Evolutionary conservation across 1,140 invertebrate genomes (phyloP).

Genomic region (Odontomachus brunneus): DNA sequence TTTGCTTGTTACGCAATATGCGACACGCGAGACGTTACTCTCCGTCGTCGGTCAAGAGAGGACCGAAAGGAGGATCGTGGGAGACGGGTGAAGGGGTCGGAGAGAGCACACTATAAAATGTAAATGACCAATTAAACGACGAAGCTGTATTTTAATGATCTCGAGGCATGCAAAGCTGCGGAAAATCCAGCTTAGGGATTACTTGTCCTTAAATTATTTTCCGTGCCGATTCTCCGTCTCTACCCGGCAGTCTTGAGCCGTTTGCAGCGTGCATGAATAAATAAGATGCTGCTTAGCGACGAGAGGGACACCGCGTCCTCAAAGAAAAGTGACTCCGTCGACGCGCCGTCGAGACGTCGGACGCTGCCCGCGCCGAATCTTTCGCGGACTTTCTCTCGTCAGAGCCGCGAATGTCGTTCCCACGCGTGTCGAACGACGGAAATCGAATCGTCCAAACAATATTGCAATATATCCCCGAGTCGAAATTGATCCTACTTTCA

Average conservation of each 20-base stretch:
- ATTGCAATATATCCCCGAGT: no score
- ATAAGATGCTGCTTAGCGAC: conserved; percentile 44
- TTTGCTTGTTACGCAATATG: conserved; percentile 17
- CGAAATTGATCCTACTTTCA: no score
- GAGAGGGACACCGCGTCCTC: conserved; percentile 12
- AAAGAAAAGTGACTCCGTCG: conserved; percentile 59
- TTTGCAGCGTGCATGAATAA: conserved; percentile 57
- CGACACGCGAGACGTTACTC: conserved; percentile 20
- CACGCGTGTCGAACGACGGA: no score
- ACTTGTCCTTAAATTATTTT: conserved; percentile 59
- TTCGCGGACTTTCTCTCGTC: not conserved
- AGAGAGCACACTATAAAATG: conserved; percentile 30
- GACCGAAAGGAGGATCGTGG: no score
- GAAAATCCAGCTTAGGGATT: conserved; percentile 41
- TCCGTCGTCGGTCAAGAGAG: not conserved
- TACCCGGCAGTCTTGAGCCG: conserved; percentile 26
- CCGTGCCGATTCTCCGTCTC: conserved; percentile 46
- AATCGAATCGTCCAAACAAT: no score
- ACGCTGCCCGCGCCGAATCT: not conserved
- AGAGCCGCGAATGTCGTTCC: no score
- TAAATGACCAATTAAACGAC: conserved; percentile 56
- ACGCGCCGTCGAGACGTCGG: conserved; percentile 1
- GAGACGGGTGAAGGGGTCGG: no score
- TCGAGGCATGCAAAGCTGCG: conserved; percentile 31
- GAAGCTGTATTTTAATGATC: conserved; percentile 45